Conservation (phyloP, 2,888 invertebrate species). For the Morpho helenor region DNA sequence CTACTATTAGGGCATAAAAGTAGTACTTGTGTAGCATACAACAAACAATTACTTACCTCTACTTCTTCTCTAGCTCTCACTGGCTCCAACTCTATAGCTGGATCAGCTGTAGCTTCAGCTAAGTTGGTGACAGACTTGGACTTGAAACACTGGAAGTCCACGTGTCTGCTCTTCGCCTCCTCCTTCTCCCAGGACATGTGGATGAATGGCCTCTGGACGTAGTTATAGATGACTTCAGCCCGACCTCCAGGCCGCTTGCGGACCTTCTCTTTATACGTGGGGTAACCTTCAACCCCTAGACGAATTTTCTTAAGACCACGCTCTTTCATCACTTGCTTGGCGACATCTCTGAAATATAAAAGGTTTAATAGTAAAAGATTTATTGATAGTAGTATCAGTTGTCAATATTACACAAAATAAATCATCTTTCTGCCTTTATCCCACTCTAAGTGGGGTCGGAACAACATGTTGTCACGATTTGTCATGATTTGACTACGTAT, state of each 20-base stretch:
- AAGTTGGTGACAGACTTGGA: conserved; percentile 98
- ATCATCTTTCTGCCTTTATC: too few species aligned
- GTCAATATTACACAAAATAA: too few species aligned
- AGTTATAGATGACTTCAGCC: conserved; percentile 98
- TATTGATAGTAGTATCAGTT: not conserved
- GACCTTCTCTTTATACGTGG: conserved; percentile 99
- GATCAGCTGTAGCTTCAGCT: conserved; percentile 96
- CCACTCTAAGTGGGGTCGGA: too few species aligned
- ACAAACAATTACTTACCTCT: conserved; percentile 20
- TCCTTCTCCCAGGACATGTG: conserved; percentile 99
- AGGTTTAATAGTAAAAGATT: too few species aligned
- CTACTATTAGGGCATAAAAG: too few species aligned
- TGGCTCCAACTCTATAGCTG: conserved; percentile 83
- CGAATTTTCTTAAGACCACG: conserved; percentile 99
- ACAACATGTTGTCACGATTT: too few species aligned
- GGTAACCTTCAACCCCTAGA: conserved; percentile 99
- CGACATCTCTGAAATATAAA: conserved; percentile 87
- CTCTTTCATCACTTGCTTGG: conserved; percentile 99
- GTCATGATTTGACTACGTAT: too few species aligned
- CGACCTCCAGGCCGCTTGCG: conserved; percentile 96
- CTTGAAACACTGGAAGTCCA: conserved; percentile 99
- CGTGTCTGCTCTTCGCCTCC: conserved; percentile 98
- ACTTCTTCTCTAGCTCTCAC: conserved; percentile 63
- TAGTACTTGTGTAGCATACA: too few species aligned
- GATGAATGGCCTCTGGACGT: conserved; percentile 99